Percentiles rank a stretch among this genome's conserved stretches.
Conservation (phyloP, 2,797 vertebrate species). For the Phrynocephalus guinanensis region DNA sequence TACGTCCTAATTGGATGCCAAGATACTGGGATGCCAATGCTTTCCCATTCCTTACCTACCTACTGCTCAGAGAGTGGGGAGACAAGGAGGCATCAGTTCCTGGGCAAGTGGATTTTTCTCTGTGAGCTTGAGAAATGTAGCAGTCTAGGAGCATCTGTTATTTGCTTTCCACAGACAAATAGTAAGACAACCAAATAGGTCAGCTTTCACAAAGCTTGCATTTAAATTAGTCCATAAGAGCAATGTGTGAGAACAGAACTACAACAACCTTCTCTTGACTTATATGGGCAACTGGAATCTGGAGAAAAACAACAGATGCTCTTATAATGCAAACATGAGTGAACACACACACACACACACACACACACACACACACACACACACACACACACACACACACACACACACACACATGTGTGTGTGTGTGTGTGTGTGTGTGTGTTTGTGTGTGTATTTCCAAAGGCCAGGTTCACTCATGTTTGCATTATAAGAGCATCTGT, state of each 20-base stretch:
- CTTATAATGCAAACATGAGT: too few relatives aligned
- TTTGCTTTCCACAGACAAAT: not conserved
- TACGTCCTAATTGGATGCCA: not conserved
- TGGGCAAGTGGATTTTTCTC: not conserved
- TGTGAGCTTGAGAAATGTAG: not conserved
- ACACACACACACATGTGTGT: too few relatives aligned
- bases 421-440: too few relatives aligned
- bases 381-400: too few relatives aligned
- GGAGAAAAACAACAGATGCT: too few relatives aligned
- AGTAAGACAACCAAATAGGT: not conserved
- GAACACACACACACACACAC: too few relatives aligned
- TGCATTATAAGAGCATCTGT: too few relatives aligned
- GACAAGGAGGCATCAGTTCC: not conserved
- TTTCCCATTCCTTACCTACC: not conserved
- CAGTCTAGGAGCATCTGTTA: too few relatives aligned
- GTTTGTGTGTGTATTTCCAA: too few relatives aligned
- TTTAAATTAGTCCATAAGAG: not conserved
- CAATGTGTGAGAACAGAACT: not conserved
- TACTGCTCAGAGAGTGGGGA: not conserved
- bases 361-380: too few relatives aligned
- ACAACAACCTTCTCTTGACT: not conserved
- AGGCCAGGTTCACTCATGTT: too few relatives aligned
- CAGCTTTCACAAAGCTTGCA: not conserved
- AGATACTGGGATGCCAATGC: not conserved
- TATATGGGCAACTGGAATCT: not conserved